Evolutionary conservation across 2,113 vertebrate species (phyloP), one percentile per base, ranked within the genome.

Genomic region (Myocastor coypus): DNA sequence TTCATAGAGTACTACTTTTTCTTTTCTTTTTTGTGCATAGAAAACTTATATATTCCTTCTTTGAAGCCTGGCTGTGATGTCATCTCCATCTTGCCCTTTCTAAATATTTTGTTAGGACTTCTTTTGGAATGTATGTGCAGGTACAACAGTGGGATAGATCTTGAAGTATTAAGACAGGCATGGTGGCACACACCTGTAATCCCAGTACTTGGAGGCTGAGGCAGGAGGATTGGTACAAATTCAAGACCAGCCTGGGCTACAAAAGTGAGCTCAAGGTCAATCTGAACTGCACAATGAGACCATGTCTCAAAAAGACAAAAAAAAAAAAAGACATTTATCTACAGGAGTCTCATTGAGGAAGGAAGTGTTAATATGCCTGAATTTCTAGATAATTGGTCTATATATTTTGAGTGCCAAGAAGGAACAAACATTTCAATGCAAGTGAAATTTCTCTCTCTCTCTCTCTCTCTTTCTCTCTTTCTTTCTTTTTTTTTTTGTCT

Each of bases 311-410:
- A n/a, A n/a, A n/a, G n/a, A n/a, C n/a, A n/a, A n/a, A n/a, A n/a
- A n/a, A n/a, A n/a, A n/a, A n/a, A n/a, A n/a, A n/a, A n/a, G n/a
- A n/a, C 16, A 59, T 68, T 87, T 75, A 75, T 71, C 52, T 89
- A n/a, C 20, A 42, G 71, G 37, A 73, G 68, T 8, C 61, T 71
- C 55, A 30, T 30, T 82, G 50, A 82, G 89, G 59, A 86, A 82
- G 55, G 50, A 64, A 22, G 22, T 84, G 20, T 83, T 73, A 50
- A 52, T 52, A 66, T 57, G 37, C 16, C 14, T 87, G 32, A 66
- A 50, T 95, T 91, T 88, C 91, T 61, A 83, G 83, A 26, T 91
- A 77, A 71, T 55, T 82, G 89, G 24, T 50, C 68, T 16, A 71
- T 71, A 71, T 71, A 24, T 90, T 85, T 91, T 55, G 52, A 57